Evolutionary conservation across 2,797 vertebrate species (phyloP).

Genomic region (Oreonectes daqikongensis): DNA sequence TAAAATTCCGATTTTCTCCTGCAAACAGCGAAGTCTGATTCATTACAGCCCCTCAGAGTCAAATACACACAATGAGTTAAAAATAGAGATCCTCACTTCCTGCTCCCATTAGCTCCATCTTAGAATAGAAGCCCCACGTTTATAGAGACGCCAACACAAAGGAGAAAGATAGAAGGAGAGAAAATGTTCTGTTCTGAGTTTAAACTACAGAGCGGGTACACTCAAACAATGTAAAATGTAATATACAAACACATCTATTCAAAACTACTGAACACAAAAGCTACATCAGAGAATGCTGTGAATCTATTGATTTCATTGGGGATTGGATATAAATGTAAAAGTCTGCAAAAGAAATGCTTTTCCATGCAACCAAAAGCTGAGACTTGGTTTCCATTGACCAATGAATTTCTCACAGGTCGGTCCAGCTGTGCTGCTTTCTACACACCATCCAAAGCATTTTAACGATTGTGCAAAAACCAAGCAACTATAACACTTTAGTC

Average conservation of each 20-base stretch:
- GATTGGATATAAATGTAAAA: not conserved
- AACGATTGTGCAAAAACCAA: not conserved
- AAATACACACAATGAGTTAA: slow-evolving; percentile 61
- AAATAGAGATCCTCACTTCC: slow-evolving; percentile 74
- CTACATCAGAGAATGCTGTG: not conserved
- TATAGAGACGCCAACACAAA: slow-evolving; percentile 64
- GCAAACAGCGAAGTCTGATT: not conserved
- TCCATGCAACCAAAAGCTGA: not conserved
- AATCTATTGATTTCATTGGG: not conserved
- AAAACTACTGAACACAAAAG: not conserved
- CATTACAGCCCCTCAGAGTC: slow-evolving; percentile 25
- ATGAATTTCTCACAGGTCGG: not conserved
- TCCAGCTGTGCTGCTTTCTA: not conserved
- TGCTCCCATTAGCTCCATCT: slow-evolving; percentile 76
- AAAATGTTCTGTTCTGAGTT: slow-evolving; percentile 25
- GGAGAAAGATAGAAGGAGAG: slow-evolving; percentile 8
- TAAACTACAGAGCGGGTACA: slow-evolving; percentile 19
- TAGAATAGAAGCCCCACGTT: slow-evolving; percentile 71
- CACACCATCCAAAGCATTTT: not conserved
- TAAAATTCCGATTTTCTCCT: slow-evolving; percentile 8
- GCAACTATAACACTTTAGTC: no score
- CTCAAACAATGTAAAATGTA: slow-evolving; percentile 2
- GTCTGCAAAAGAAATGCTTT: not conserved
- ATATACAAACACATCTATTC: not conserved
- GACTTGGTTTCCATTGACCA: not conserved